Evolutionary conservation across 2,888 invertebrate genomes (phyloP), one percentile per base, ranked within the genome.

Genomic region (Erannis defoliaria): DNA sequence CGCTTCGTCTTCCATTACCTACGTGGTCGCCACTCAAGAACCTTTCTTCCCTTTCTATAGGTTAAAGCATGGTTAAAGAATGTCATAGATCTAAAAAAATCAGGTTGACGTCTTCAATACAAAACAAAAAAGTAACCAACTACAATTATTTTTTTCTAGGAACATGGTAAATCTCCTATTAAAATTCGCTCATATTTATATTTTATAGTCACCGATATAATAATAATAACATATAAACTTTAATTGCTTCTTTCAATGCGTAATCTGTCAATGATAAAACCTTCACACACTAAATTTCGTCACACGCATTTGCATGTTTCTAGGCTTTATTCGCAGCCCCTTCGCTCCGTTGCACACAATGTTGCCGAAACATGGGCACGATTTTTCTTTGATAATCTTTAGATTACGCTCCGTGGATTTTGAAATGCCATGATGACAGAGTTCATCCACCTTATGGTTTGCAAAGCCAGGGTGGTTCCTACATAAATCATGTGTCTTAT

Each of bases 261-360:
- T 45, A 48, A 31, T 31, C 18, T 18, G 29, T 46, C 10, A 31
- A 31, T 33, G 19, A 48, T 18, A 37, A 26, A 51, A 51, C 16
- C 29, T 40, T 40, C 16, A 29, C 38, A 19, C 23, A 40, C 19
- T 8, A 14, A 23, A 49, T 49, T 49, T 37, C 49, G 6, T 35
- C 49, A 49, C 5, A 19, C 5, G n/a, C 14, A 21, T 35, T 23
- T 35, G 49, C 21, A 35, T 49, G 21, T 35, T 49, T 35, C 23
- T 21, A 23, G 19, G 14, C 14, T 37, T 12, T 23, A n/a, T 31
- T 12, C 21, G 21, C 23, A 43, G 18, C 56, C 19, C 46, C 35
- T 55, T 46, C 45, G 46, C 48, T 49, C 5, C 8, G 49, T 43
- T 58, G 58, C 58, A 45, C 43, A 58, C 45, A 57, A 19, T 21